A percentile compares a stretch with the other conserved stretches of the same genome.
Evolutionary conservation across 1,140 invertebrate genomes (phyloP).

Genomic region (Drosophila eugracilis): DNA sequence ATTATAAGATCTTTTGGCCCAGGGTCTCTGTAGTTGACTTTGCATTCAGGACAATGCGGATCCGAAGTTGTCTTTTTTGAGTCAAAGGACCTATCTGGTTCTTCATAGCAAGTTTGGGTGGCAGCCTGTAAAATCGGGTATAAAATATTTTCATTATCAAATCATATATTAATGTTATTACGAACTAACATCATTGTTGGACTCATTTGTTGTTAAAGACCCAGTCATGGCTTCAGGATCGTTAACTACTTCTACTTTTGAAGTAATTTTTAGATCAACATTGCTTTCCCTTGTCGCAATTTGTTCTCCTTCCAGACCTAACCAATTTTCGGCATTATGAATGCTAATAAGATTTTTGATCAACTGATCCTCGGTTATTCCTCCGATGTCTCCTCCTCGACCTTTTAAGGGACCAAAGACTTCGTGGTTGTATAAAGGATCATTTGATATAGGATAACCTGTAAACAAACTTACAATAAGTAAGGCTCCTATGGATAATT

Average conservation of each 20-base stretch:
- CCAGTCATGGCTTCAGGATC: background rate
- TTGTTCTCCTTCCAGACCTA: conserved; percentile 95
- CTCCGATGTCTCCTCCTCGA: conserved; percentile 95
- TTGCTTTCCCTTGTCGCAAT: conserved; percentile 89
- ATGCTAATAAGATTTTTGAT: conserved; percentile 95
- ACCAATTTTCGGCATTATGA: conserved; percentile 97
- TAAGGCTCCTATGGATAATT: no score
- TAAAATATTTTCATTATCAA: background rate
- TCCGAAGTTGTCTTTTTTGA: conserved; percentile 92
- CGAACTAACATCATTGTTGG: background rate
- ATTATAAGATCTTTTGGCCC: conserved; percentile 95
- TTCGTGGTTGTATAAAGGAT: conserved; percentile 97
- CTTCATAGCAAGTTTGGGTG: conserved; percentile 92
- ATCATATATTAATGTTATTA: background rate
- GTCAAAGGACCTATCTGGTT: conserved; percentile 89
- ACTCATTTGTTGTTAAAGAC: background rate
- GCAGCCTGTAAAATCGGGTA: conserved; percentile 85
- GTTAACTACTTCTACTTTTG: background rate
- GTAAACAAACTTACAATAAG: no score
- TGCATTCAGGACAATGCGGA: conserved; percentile 96
- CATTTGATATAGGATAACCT: conserved; percentile 96
- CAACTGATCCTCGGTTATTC: conserved; percentile 95
- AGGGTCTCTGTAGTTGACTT: conserved; percentile 95
- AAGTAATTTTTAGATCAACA: conserved; percentile 85
- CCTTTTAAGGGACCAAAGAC: conserved; percentile 97